Base-by-base conservation (phyloP, 2,113 vertebrate genomes). In the Zootoca vivipara region DNA sequence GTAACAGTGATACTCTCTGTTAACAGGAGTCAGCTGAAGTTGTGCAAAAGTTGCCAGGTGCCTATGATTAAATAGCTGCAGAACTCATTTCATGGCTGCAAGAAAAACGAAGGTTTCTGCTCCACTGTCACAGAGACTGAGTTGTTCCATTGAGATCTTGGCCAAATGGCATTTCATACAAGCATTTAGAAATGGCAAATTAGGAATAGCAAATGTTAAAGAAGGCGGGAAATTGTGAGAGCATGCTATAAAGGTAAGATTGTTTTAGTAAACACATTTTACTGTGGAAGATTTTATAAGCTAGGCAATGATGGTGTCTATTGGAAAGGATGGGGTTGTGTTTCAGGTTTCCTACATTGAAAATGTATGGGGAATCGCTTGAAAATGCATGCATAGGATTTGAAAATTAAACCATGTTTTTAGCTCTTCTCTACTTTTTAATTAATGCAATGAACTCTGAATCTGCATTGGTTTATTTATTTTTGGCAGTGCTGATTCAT, bases 111-210 rank as follows among this genome's bases (percentile, higher is more conserved):
- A 33, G 70, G 18, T 73, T 73, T 35, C 65, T 12, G 9, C 80
- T 7, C 67, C 4, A 38, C 20, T 9, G 1, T 58, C 0, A 0
- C 24, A 69, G 24, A 62, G 58, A 62, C 13, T 0, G 7, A 15
- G 33, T 26, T 0, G 0, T 10, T 56, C 15, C 56, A 52, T 33
- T 35, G 0, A 35, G 0, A 0, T 4, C 4, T 1, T 0, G 0
- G 7, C 0, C 33, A 2, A 7, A 1, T 2, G 2, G 33, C 38
- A 65, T n/a, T 78, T 30, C 1, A 0, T 6, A 46, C 42, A 35
- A 3, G n/a, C 42, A 72, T 38, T 46, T 9, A 0, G 40, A 0
- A 82, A 0, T 0, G 4, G 3, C 15, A 52, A 52, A 52, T 52
- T 52, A 52, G 46, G 46, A 52, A 52, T 62, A 62, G 18, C 58